Evolutionary conservation across 37 sponge, comb jelly and placozoan genomes (phyloP), one percentile per base, ranked within the genome.

Genomic region (Ephydatia muelleri): DNA sequence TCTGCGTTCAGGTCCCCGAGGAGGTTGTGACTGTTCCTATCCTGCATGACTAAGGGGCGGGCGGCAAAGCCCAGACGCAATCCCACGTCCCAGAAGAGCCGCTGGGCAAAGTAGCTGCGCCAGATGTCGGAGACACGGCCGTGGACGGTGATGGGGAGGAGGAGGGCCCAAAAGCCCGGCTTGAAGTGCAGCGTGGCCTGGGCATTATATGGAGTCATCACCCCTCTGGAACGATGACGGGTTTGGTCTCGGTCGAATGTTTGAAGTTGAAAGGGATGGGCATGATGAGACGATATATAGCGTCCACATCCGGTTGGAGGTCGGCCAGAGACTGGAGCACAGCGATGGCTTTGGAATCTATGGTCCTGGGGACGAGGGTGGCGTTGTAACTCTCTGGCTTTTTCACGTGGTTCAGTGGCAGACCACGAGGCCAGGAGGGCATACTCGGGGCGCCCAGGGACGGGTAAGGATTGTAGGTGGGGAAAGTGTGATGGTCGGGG

Each of bases 241-340:
- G 82, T 23, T 66, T 87, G 19, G 43, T 80, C 37, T 85, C 78
- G n/a, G 68, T 81, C 6, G 67, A 68, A 13, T 78, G 38, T 23
- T 76, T 81, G 48, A 85, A 90, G 71, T 64, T 76, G 69, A 90
- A 34, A 22, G 90, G 90, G 37, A 90, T 73, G 31, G 84, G 80
- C 80, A 80, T 84, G 30, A 79, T 81, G 66, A 90, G 37, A 6
- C 91, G 81, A 39, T 82, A 90, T 11, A 90, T 85, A 38, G 91
- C 91, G 71, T 90, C 91, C 31, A 90, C 82, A 64, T 91, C 92
- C 3, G 92, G 92, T 38, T 91, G 77, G 28, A 74, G 34, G 26
- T 91, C 84, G 4, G 92, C 92, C 57, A 91, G 68, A 4, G 80
- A 78, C 76, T 91, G 92, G 26, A 77, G 80, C 23, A 91, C 77